Percentiles rank a stretch among this genome's conserved stretches.
Evolutionary conservation across 2,797 vertebrate genomes (phyloP).

Genomic region (Zalophus californianus): DNA sequence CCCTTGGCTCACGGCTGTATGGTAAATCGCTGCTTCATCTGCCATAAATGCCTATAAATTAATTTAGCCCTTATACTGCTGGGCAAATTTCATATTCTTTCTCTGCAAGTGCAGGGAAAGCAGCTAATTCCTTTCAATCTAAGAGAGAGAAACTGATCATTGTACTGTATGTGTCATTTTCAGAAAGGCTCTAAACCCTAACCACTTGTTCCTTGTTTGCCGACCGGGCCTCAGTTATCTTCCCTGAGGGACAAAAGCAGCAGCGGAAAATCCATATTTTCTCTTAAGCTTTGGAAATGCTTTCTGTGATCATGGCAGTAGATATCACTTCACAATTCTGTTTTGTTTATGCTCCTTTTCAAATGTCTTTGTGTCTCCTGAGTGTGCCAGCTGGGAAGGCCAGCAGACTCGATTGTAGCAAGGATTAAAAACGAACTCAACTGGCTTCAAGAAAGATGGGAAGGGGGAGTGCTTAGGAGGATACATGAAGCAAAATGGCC

Average conservation of each 20-base stretch:
- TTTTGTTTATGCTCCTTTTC: slow-evolving; percentile 58
- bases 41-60: slow-evolving; percentile 50
- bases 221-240: not conserved
- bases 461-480: not conserved
- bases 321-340: slow-evolving; percentile 41
- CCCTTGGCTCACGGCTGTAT: not conserved
- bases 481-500: not conserved
- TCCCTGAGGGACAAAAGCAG: slow-evolving; percentile 18
- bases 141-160: slow-evolving; percentile 20
- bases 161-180: slow-evolving; percentile 47
- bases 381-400: not conserved
- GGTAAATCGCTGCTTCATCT: slow-evolving; percentile 47
- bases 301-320: slow-evolving; percentile 58
- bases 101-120: not conserved
- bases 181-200: slow-evolving; percentile 30
- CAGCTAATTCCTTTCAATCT: not conserved
- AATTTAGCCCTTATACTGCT: not conserved
- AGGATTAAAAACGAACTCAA: slow-evolving; percentile 23
- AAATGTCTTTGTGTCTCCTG: slow-evolving; percentile 19
- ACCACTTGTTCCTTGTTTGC: slow-evolving; percentile 32
- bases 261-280: slow-evolving; percentile 69
- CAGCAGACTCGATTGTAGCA: not conserved
- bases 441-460: slow-evolving; percentile 12
- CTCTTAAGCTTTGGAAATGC: slow-evolving; percentile 42
- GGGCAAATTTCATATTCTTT: not conserved